Percentiles rank a stretch among this genome's conserved stretches.
Evolutionary conservation across 2,888 invertebrate genomes (phyloP).

Genomic region (Hoplodrina blanda): DNA sequence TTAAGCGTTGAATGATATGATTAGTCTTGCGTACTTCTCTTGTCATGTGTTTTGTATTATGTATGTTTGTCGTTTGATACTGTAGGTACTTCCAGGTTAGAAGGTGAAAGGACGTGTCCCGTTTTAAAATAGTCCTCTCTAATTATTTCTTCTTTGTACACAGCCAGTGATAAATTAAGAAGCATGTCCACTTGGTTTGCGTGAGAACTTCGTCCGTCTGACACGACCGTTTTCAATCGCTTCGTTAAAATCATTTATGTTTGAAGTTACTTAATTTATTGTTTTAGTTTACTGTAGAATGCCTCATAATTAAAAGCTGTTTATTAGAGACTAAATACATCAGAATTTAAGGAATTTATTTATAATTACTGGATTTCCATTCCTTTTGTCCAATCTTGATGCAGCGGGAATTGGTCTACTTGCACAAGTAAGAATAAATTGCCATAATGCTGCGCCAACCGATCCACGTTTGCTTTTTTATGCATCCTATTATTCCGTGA

Average conservation of each 20-base stretch:
- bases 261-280: conserved; percentile 43
- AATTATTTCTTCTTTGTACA: not conserved
- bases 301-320: conserved; percentile 19
- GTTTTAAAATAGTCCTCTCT: not conserved
- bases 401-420: not conserved
- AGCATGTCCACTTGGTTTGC: conserved; percentile 41
- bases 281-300: conserved; percentile 21
- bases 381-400: conserved; percentile 3
- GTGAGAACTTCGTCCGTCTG: conserved; percentile 40
- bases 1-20: not conserved
- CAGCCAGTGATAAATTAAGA: conserved; percentile 24
- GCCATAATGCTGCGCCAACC: not conserved
- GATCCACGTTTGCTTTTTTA: not conserved
- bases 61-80: not conserved
- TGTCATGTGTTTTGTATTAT: not conserved
- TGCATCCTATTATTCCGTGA: conserved; percentile 27
- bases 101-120: not conserved
- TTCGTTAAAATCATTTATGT: conserved; percentile 44
- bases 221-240: conserved; percentile 47
- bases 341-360: not conserved
- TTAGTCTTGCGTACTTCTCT: not conserved
- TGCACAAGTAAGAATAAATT: not conserved
- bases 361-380: not conserved
- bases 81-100: not conserved
- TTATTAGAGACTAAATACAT: not conserved